Base-by-base conservation (phyloP, 2,797 vertebrate species). In the Pelochelys cantorii region DNA sequence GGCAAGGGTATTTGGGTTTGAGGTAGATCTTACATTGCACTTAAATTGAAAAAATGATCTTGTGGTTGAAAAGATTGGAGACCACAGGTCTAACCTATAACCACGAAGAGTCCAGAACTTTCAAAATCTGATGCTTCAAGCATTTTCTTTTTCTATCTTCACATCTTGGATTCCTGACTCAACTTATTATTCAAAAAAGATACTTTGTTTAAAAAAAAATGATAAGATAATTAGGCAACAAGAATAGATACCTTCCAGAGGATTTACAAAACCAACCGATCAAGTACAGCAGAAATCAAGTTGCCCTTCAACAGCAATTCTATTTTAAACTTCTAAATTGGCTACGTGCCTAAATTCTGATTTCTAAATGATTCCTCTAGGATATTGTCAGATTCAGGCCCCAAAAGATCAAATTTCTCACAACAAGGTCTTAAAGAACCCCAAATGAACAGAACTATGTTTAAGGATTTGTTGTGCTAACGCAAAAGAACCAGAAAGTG, bases 201-300 rank as follows among this genome's bases (percentile, higher is more conserved):
- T 68, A 34, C 4, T 34, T 68, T 68, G n/a, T 68, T 34, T 68
- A 34, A 68, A 60, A 12, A 31, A 94, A 90, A 93, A 83, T 15
- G 18, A n/a, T 68, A 92, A 88, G 17, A n/a, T 68, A 92, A 88
- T 13, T 84, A 68, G 78, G 78, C 1, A 31, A 42, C 82, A 68
- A 68, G 18, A 68, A 18, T 1, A 34, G n/a, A 34, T 65, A 65
- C 29, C 14, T 68, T 20, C 8, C 65, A 68, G n/a, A 68, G n/a
- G 18, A 34, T 68, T 68, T 68, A 68, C 31, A 34, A 68, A n/a
- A 68, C 31, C 15, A 18, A 10, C n/a, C 85, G 94, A 89, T 88
- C 89, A 92, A 94, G 90, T 83, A 85, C 48, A 95, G 92, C 75
- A 94, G 23, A 77, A 92, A 81, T 84, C n/a, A 81, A 87, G 77